phyloP scores from a whole-genome alignment of 2,113 vertebrate genomes.

The Struthidea cinerea region DNA sequence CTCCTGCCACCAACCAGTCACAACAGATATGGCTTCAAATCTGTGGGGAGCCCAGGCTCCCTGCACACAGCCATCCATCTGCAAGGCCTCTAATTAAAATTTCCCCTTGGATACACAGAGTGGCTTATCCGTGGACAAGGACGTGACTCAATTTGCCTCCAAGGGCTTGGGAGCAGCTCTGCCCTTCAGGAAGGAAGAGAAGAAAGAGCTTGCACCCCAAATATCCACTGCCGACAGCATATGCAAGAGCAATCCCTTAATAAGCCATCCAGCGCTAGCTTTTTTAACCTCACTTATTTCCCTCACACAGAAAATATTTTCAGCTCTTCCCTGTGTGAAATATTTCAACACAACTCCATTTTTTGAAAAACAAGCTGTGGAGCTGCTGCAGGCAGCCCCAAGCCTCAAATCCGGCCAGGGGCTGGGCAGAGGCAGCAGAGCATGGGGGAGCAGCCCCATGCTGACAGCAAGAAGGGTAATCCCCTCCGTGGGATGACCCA shows the following conservation, averaged over 20 bases:
- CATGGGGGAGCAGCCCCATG: neutral
- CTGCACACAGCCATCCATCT: neutral
- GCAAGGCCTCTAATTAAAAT: neutral
- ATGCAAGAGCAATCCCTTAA: neutral
- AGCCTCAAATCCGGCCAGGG: neutral
- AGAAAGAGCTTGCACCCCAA: neutral
- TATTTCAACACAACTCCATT: neutral
- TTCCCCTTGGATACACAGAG: neutral
- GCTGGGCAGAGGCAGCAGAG: neutral
- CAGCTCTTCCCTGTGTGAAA: neutral
- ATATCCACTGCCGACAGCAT: rapidly evolving
- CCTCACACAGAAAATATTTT: neutral
- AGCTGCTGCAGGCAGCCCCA: neutral
- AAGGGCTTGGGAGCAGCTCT: neutral
- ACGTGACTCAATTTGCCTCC: neutral
- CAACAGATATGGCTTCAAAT: neutral
- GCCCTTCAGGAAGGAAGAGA: neutral
- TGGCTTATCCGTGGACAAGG: neutral
- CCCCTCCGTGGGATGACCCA: neutral
- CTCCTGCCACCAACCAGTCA: neutral
- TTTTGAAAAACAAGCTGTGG: neutral
- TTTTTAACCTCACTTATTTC: neutral
- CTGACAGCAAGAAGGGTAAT: neutral
- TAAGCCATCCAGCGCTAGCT: neutral
- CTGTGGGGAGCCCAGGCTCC: neutral